phyloP scores from a whole-genome alignment of 2,797 vertebrate genomes.

The Vipera latastei region DNA sequence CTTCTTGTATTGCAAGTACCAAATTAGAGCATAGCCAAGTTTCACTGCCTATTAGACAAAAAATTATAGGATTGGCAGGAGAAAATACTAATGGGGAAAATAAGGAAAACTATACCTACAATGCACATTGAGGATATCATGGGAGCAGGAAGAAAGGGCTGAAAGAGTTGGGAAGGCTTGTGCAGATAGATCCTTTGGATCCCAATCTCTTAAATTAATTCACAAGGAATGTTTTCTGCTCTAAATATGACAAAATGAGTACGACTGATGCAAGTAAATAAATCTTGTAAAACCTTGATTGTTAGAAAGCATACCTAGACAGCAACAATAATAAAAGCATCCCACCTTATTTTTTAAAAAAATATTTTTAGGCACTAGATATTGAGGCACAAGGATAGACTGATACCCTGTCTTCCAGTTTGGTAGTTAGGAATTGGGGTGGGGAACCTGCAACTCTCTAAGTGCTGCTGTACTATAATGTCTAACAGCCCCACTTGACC shows the following conservation, averaged over 20 bases:
- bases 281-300: background rate
- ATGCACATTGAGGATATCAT: background rate
- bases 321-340: background rate
- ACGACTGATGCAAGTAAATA: background rate
- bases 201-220: background rate
- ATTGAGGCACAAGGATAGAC: background rate
- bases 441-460: background rate
- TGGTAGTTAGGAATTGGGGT: background rate
- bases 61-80: background rate
- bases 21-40: background rate
- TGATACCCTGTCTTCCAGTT: background rate
- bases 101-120: background rate
- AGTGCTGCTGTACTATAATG: background rate
- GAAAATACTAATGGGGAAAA: background rate
- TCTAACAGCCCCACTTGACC: background rate
- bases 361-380: background rate
- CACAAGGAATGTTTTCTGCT: background rate
- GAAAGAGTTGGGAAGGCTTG: background rate
- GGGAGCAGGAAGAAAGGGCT: background rate
- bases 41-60: background rate
- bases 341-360: background rate
- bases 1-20: background rate
- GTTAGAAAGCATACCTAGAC: background rate
- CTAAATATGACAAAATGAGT: background rate
- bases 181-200: background rate